Percentiles rank a stretch among this genome's conserved stretches.
Evolutionary conservation across 2,797 vertebrate species (phyloP).

Genomic region (Alfaro cultratus): DNA sequence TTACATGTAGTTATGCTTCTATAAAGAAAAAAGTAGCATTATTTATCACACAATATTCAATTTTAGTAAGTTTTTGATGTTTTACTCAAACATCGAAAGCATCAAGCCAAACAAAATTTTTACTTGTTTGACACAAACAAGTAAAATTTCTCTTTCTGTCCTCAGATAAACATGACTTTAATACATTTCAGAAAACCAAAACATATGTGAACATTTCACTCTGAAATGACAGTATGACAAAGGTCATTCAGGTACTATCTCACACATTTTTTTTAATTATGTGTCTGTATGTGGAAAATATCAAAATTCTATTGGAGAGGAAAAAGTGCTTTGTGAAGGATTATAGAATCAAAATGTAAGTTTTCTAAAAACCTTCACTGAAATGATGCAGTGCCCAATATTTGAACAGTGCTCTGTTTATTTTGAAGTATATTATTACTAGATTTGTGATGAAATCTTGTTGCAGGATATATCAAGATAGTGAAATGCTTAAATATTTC

Average conservation of each 20-base stretch:
- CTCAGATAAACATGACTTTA: too few species aligned
- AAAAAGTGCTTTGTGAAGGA: background rate
- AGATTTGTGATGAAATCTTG: background rate
- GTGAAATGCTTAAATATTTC: background rate
- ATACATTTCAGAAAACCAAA: background rate
- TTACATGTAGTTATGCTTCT: constrained; percentile 6
- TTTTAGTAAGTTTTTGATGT: background rate
- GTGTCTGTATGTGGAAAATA: background rate
- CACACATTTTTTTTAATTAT: background rate
- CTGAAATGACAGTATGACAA: background rate
- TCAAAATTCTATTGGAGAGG: background rate
- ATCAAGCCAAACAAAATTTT: too few species aligned
- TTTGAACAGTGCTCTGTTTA: background rate
- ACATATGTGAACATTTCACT: constrained; percentile 1
- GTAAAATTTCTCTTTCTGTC: too few species aligned
- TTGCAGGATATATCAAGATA: background rate
- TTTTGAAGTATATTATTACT: background rate
- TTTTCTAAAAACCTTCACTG: background rate
- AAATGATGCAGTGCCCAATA: background rate
- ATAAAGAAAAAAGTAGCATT: background rate
- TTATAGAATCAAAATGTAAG: background rate
- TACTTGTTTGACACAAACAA: too few species aligned
- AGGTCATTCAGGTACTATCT: background rate
- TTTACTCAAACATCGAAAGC: background rate
- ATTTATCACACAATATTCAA: background rate